Evolutionary conservation across 2,888 invertebrate species (phyloP).

Genomic region (Agrochola macilenta): DNA sequence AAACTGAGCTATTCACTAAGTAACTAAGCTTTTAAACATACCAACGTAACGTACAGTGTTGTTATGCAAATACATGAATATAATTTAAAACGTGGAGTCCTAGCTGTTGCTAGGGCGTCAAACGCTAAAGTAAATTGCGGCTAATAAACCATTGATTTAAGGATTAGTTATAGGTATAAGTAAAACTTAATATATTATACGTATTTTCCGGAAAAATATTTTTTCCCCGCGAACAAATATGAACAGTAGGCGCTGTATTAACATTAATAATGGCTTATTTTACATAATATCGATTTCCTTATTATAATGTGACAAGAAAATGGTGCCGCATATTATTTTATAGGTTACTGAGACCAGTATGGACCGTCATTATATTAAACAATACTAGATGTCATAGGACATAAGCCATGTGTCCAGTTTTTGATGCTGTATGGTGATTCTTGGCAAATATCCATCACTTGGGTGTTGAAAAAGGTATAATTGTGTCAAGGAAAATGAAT

Average conservation of each 20-base stretch:
- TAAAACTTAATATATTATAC: not conserved
- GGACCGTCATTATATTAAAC: not conserved
- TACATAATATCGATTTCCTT: constrained; percentile 52
- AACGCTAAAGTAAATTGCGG: not conserved
- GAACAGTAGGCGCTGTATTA: constrained; percentile 16
- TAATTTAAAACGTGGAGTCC: not conserved
- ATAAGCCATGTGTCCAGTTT: not conserved
- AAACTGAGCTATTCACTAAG: not conserved
- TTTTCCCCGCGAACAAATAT: constrained; percentile 21
- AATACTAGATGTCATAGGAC: not conserved
- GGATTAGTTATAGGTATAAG: not conserved
- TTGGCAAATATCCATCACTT: not conserved
- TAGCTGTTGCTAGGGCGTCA: not conserved
- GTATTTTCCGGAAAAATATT: not conserved
- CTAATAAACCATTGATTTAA: not conserved
- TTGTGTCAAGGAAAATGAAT: not conserved
- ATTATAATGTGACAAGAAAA: constrained; percentile 36
- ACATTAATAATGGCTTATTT: constrained; percentile 25
- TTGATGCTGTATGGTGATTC: not conserved
- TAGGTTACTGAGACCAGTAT: constrained; percentile 31
- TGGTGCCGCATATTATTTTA: constrained; percentile 33
- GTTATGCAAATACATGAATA: not conserved
- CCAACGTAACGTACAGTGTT: no score
- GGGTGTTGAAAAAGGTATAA: not conserved
- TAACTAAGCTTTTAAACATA: not conserved